A percentile compares a stretch with the other conserved stretches of the same genome.
Evolutionary conservation across 2,888 invertebrate genomes (phyloP).

Genomic region (Bibio marci): DNA sequence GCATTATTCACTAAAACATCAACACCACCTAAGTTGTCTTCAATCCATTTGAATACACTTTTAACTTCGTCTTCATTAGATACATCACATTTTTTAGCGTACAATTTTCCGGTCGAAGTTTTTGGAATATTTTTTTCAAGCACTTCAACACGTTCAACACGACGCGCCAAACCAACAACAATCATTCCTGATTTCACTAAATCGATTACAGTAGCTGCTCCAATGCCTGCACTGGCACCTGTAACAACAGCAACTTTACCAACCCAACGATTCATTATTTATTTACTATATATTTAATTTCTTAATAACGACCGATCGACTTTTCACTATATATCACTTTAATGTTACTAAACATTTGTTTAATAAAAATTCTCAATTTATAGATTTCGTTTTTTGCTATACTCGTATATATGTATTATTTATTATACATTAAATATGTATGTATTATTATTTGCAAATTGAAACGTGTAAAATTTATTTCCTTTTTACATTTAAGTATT

Average conservation of each 20-base stretch:
- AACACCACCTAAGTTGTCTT: conserved; percentile 31
- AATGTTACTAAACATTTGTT: no score
- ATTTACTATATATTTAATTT: no score
- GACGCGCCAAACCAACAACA: conserved; percentile 35
- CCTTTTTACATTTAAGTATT: no score
- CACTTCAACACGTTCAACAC: conserved; percentile 25
- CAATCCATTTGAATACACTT: conserved; percentile 32
- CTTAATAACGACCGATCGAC: no score
- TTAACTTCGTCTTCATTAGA: conserved; percentile 33
- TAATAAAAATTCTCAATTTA: no score
- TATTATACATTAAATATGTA: no score
- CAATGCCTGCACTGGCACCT: conserved; percentile 41
- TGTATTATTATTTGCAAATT: no score
- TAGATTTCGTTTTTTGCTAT: no score
- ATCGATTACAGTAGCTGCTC: conserved; percentile 28
- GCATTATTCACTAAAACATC: conserved; percentile 41
- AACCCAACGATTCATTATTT: conserved; percentile 22
- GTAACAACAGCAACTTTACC: conserved; percentile 38
- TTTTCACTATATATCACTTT: no score
- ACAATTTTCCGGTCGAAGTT: conserved; percentile 19
- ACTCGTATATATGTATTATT: no score
- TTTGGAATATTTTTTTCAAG: conserved; percentile 12
- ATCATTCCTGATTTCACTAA: conserved; percentile 32
- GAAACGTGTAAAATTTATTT: no score
- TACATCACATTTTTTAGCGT: conserved; percentile 33